Base-by-base conservation (phyloP, 1,140 invertebrate genomes). In the Drosophila santomea region DNA sequence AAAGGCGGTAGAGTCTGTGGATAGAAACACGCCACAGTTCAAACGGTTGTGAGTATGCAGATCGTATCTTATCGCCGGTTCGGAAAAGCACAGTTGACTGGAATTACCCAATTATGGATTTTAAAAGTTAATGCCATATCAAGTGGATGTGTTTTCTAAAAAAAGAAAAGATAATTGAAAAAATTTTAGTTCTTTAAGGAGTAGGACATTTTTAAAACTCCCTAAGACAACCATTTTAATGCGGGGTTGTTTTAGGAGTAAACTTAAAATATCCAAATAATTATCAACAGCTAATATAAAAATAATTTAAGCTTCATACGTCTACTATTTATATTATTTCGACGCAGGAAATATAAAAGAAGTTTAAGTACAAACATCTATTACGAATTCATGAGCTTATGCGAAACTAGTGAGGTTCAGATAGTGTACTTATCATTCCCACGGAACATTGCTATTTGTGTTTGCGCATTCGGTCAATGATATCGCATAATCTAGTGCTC, bases 21-120 rank as follows among this genome's bases (percentile, higher is more conserved):
- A 83, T 76, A 71, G 79, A 76, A 79, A 61, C 71, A 62, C 59
- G 44, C 57, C 75, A 81, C 68, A 58, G 58, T 74, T 55, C 32
- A 63, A 64, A 64, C 2, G 5, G 20, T 2, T 23, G 44, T 14
- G 44, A 14, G 43, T 12, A 44, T 44, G 44, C 66, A 63, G 50
- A 54, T 20, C 41, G 67, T 89, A 86, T 86, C 83, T 86, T 76
- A 86, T 86, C 83, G 72, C 43, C 7, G 20, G 32, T 56, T 61
- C 58, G 32, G 20, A 12, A 36, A 36, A 47, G 73, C 75, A 86
- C 84, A 86, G 75, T 86, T 71, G 67, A 64, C 23, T 35, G 28
- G 64, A 50, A 57, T 28, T 41, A 43, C 36, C 64, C 35, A 43
- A 10, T 41, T n/a, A 36, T 50, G 35, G 17, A 43, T 10, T 5